Evolutionary conservation across 2,113 vertebrate genomes (phyloP), one percentile per base, ranked within the genome.

Genomic region (Macquaria ambigua): DNA sequence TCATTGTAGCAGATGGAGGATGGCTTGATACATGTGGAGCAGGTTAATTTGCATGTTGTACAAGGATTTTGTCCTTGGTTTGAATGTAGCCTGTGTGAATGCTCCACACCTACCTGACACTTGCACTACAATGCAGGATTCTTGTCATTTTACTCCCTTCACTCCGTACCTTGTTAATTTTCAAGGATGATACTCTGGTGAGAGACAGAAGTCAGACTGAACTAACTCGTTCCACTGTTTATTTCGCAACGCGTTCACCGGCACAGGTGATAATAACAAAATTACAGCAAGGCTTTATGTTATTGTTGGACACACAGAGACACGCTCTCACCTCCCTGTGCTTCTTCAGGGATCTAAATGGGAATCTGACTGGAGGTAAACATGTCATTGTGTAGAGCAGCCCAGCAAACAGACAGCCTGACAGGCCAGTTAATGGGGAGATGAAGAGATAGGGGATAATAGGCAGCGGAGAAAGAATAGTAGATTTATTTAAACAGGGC

Each of bases 331-430:
- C 66, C 81, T 77, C 43, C 55, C 28, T 79, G 74, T 31, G 41
- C 66, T 82, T 56, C 81, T 79, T 87, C n/a, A 12, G 48, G 39
- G 77, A 93, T 93, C 93, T 92, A 92, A 95, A 94, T 94, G 82
- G 92, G 84, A 94, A 95, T 95, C 92, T 89, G 86, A 89, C 90
- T 69, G 82, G 84, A 88, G 87, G 92, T 91, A 94, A 93, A 93
- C 89, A 90, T 86, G 85, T 87, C 93, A 87, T 86, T 88, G 85
- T 88, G 81, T 90, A 20, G 79, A 79, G 85, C 81, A 23, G 86
- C 74, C 89, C 64, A 37, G 89, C 93, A 93, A 94, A 94, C 89
- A 91, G 90, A 81, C 86, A 74, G 43, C 28, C 87, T 88, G 93
- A 91, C 93, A 93, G 90, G 64, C 83, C 68, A 68, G 89, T 92